These are phyloP conservation scores for Drosophila pallidifrons DNA, from an alignment of 1,140 invertebrate species.

Conservation along the genomic window DNA sequence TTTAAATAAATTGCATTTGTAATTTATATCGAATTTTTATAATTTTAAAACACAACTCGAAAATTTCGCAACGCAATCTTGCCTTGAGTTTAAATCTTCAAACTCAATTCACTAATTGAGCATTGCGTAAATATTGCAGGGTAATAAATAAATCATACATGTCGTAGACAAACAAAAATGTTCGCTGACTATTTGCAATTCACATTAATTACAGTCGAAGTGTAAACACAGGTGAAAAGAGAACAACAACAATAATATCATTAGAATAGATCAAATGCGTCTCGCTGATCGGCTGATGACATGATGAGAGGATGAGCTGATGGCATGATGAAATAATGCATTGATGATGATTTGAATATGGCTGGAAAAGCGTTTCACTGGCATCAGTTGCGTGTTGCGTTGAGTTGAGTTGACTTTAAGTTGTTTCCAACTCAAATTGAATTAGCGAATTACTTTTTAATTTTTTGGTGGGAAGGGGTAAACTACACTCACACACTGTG, in stretches of 20 bases:
- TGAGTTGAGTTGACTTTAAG: conserved; percentile 12
- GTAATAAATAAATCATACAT: neutral
- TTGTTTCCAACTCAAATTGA: conserved; percentile 43
- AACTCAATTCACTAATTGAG: neutral
- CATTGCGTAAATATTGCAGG: neutral
- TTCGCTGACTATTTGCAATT: conserved; percentile 34
- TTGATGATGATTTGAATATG: neutral
- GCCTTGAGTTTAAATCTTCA: no score
- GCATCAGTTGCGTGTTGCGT: neutral
- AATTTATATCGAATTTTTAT: no score
- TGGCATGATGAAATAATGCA: conserved; percentile 12
- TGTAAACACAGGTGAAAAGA: conserved; percentile 34
- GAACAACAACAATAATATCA: conserved; percentile 14
- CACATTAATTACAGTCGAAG: conserved; percentile 44
- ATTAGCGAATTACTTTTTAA: conserved; percentile 40
- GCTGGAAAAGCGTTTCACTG: neutral
- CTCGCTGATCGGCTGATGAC: conserved; percentile 12
- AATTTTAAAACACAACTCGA: no score
- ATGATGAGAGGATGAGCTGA: conserved; percentile 8
- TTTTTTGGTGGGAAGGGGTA: neutral
- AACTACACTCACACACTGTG: conserved; percentile 2
- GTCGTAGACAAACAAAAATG: neutral
- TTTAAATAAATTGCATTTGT: no score
- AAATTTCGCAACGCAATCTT: no score
- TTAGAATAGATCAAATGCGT: conserved; percentile 17